These are phyloP conservation scores for Hartigia nigra DNA, from an alignment of 2,888 invertebrate genomes.

Conservation along the genomic window DNA sequence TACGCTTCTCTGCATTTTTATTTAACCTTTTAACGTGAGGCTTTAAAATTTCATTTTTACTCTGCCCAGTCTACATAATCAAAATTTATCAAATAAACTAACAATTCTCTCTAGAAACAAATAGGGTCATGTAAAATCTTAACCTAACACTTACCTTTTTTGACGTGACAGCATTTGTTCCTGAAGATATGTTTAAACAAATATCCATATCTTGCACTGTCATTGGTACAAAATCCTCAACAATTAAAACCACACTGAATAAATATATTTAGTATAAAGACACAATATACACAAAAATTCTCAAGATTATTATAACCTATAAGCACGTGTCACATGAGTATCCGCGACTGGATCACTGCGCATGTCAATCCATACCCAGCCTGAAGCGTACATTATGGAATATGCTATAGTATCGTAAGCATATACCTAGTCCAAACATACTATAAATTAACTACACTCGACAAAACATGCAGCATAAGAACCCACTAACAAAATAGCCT, in stretches of 20 bases:
- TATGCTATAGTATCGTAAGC: not conserved
- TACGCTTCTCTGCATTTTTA: constrained; percentile 9
- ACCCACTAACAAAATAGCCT: not conserved
- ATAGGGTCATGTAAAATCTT: constrained; percentile 12
- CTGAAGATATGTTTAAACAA: constrained; percentile 53
- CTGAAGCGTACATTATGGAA: not conserved
- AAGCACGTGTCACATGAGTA: constrained; percentile 23
- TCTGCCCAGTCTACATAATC: constrained; percentile 22
- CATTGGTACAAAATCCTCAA: constrained; percentile 33
- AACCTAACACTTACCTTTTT: constrained; percentile 51
- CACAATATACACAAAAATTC: not conserved
- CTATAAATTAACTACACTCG: not conserved
- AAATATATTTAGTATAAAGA: not conserved
- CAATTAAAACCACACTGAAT: not conserved
- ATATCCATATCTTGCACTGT: constrained; percentile 55
- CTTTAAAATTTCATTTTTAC: constrained; percentile 34
- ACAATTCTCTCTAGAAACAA: constrained; percentile 9
- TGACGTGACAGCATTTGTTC: constrained; percentile 21
- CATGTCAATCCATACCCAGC: constrained; percentile 23
- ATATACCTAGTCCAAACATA: not conserved
- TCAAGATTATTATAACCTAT: constrained; percentile 22
- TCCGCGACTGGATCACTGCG: not conserved
- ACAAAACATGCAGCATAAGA: not conserved
- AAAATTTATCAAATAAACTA: not conserved
- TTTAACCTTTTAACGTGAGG: constrained; percentile 29